phyloP scores from a whole-genome alignment of 2,113 vertebrate genomes.

The Enhydra lutris region DNA sequence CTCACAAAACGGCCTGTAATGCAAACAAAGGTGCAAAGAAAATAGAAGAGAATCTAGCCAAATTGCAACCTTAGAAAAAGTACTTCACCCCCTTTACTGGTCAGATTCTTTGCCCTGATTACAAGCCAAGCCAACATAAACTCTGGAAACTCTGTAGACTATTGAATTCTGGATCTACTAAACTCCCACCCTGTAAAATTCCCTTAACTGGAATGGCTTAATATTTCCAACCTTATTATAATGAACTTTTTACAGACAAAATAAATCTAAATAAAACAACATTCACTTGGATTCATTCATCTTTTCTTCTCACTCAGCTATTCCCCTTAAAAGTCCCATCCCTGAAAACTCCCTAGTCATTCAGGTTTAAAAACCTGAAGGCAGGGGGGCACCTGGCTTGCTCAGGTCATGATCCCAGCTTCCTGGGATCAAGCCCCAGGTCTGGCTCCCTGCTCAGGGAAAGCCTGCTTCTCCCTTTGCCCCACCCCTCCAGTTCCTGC shows the following conservation, averaged over 20 bases:
- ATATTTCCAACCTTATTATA: constrained; percentile 25
- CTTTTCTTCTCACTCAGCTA: constrained; percentile 22
- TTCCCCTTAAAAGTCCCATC: constrained; percentile 11
- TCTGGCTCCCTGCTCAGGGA: background rate
- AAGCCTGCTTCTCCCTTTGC: background rate
- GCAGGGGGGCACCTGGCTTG: background rate
- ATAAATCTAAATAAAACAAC: constrained; percentile 23
- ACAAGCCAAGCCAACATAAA: background rate
- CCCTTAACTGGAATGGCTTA: constrained; percentile 8
- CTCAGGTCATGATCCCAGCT: background rate
- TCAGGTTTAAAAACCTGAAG: background rate
- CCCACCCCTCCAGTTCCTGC: background rate
- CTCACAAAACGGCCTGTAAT: background rate
- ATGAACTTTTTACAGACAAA: constrained; percentile 36
- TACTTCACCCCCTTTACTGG: background rate
- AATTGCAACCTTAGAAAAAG: background rate
- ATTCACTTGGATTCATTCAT: background rate
- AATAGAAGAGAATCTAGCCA: background rate
- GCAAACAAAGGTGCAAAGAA: background rate
- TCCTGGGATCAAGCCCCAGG: background rate
- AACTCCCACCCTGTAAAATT: background rate
- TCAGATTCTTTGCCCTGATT: background rate
- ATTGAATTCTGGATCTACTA: background rate
- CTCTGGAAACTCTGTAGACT: background rate
- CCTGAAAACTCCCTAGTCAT: constrained; percentile 36